Evolutionary conservation across 2,113 vertebrate species (phyloP).

Genomic region (Serranochromis macrocephalus): DNA sequence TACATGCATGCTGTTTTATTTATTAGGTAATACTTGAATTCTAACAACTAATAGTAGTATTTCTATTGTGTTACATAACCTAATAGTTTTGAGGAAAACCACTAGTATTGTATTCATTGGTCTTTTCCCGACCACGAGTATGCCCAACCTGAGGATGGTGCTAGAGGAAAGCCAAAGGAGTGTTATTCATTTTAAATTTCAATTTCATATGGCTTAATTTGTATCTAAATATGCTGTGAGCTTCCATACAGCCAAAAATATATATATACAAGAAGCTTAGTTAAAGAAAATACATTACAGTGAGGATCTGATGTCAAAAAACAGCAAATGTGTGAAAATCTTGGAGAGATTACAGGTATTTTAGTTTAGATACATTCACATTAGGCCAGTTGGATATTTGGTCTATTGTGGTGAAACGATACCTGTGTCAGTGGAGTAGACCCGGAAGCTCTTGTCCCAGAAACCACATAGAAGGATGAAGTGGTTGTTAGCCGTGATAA

Average conservation of each 20-base stretch:
- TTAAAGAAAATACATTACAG: not conserved
- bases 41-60: not conserved
- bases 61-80: not conserved
- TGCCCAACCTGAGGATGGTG: constrained; percentile 23
- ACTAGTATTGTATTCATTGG: not conserved
- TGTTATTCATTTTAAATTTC: not conserved
- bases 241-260: not conserved
- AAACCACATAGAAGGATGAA: constrained; percentile 94
- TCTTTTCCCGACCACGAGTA: not conserved
- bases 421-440: constrained; percentile 97
- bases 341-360: not conserved
- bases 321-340: not conserved
- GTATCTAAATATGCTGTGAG: not conserved
- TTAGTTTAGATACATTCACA: not conserved
- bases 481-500: constrained; percentile 93
- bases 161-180: constrained; percentile 24
- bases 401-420: not conserved
- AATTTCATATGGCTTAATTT: not conserved
- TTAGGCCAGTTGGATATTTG: not conserved
- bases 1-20: not conserved
- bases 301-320: not conserved
- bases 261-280: not conserved
- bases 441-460: constrained; percentile 98
- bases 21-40: not conserved
- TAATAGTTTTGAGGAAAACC: not conserved